Percentiles rank a stretch among this genome's conserved stretches.
phyloP scores from a whole-genome alignment of 2,888 invertebrate species.

The Noctua comes region DNA sequence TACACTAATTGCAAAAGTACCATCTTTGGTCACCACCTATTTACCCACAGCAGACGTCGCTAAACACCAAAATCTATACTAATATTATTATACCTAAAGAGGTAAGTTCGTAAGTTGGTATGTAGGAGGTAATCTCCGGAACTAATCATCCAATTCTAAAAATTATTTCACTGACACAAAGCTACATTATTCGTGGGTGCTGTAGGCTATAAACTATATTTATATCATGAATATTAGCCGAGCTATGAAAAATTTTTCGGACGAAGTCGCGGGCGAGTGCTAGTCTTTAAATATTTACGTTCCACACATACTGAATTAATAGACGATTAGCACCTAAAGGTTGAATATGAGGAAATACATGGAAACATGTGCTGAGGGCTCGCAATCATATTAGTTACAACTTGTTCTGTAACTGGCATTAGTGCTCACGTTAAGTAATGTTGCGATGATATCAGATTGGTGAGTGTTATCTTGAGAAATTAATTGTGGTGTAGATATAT shows the following conservation, averaged over 20 bases:
- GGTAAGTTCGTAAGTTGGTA: too few relatives aligned
- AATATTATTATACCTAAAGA: too few relatives aligned
- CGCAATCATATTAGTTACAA: neutral
- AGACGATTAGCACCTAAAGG: slow-evolving; percentile 42
- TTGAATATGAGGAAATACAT: slow-evolving; percentile 29
- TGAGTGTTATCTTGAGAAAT: neutral
- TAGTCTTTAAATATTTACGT: neutral
- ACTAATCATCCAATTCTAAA: too few relatives aligned
- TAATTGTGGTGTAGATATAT: neutral
- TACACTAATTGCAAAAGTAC: neutral
- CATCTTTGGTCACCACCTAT: neutral
- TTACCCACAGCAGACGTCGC: neutral
- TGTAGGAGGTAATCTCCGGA: too few relatives aligned
- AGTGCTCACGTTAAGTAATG: slow-evolving; percentile 1
- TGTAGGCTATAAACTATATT: too few relatives aligned
- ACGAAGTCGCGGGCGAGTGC: too few relatives aligned
- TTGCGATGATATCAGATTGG: neutral
- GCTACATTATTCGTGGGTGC: too few relatives aligned
- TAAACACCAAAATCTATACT: neutral
- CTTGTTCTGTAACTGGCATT: slow-evolving; percentile 15
- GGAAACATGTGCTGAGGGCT: neutral
- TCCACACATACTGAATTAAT: slow-evolving; percentile 17
- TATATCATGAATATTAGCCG: too few relatives aligned
- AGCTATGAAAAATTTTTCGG: too few relatives aligned
- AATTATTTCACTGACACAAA: too few relatives aligned